phyloP scores from a whole-genome alignment of 1,140 invertebrate species.

The Neodiprion fabricii region DNA sequence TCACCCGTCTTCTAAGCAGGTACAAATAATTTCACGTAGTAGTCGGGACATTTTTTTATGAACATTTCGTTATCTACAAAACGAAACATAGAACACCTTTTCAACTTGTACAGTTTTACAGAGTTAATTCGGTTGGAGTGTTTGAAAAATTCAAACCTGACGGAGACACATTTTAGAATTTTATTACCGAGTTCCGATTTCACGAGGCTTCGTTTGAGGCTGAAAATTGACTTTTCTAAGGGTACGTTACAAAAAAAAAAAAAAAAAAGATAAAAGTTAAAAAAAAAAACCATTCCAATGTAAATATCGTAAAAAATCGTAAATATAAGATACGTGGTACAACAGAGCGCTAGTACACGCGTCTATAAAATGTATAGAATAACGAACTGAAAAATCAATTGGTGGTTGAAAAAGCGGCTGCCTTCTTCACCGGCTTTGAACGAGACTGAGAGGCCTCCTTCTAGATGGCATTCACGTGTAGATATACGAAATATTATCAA shows the following conservation, averaged over 20 bases:
- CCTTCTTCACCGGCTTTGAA: not conserved
- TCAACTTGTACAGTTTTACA: too few species aligned
- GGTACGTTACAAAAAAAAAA: too few species aligned
- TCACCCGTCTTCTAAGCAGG: too few species aligned
- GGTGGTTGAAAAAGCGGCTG: not conserved
- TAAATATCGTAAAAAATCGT: not conserved
- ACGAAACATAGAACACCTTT: too few species aligned
- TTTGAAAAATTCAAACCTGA: too few species aligned
- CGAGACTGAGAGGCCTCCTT: not conserved
- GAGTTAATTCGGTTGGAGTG: too few species aligned
- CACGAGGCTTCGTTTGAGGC: too few species aligned
- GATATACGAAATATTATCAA: not conserved
- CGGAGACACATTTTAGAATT: not conserved
- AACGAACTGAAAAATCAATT: not conserved
- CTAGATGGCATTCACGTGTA: not conserved
- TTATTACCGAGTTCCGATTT: not conserved
- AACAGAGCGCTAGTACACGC: not conserved
- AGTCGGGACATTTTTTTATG: too few species aligned
- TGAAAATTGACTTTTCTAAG: too few species aligned
- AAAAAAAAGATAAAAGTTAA: too few species aligned
- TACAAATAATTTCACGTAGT: too few species aligned
- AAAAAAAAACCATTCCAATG: not conserved
- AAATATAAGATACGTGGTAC: not conserved
- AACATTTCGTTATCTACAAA: too few species aligned
- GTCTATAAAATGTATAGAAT: not conserved